Evolutionary conservation across 2,113 vertebrate species (phyloP), one percentile per base, ranked within the genome.

Genomic region (Nerophis lumbriciformis): DNA sequence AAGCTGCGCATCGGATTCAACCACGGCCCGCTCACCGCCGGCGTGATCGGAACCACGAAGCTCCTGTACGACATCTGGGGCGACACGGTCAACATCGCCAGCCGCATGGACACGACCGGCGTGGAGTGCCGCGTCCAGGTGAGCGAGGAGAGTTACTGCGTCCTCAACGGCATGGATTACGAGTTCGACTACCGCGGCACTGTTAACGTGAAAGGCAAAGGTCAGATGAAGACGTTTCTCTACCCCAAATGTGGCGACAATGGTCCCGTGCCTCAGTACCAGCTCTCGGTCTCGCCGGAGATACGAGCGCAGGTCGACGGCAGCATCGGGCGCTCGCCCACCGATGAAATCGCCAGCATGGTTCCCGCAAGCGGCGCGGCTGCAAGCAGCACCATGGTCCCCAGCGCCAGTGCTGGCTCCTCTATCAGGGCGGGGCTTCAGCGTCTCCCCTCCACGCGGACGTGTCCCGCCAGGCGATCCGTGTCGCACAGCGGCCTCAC

Each of bases 221-320:
- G 97, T 39, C 96, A 98, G 83, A 99, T 99, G 97, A 98, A 98
- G 91, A 99, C 97, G 75, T 99, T 95, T 86, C 92, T 99, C 5
- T 99, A 93, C 84, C 97, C 96, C 10, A 94, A 91, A 77, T 93
- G 95, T 87, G 88, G 77, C 53, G 94, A 96, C 88, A 94, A 89
- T 0, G 94, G 94, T 6, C 83, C 92, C 0, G 93, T 98, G 75
- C 95, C 95, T 0, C 94, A 96, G 72, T 96, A 98, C 85, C 94
- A 94, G 80, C 90, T 98, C 62, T 97, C 94, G 0, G 95, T 98
- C 64, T 97, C 96, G 35, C 95, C 95, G 0, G 96, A 98, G 85
- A 98, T 98, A 85, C 92, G 95, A 19, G 94, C 91, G 9, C 96
- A 98, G 87, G 95, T 98, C 77, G 96, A 98, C n/a, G 96, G 96